Evolutionary conservation across 2,797 vertebrate genomes (phyloP).

Genomic region (Triplophysa bombifrons): DNA sequence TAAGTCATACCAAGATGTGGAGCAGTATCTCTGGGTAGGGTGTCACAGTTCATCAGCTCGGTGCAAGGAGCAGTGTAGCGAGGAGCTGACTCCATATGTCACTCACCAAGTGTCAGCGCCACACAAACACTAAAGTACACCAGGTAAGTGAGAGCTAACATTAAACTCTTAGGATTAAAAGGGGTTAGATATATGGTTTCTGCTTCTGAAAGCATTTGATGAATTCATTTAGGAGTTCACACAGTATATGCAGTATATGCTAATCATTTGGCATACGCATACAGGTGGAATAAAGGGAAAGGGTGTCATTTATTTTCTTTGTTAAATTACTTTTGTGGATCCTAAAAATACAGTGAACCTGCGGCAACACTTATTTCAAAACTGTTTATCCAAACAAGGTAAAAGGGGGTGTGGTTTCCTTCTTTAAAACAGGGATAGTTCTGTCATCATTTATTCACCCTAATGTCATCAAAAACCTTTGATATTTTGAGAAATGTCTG

Average conservation of each 20-base stretch:
- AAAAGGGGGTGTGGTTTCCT: too few species aligned
- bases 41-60: constrained; percentile 37
- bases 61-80: constrained; percentile 4
- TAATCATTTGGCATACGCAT: background rate
- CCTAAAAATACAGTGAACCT: too few species aligned
- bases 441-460: too few species aligned
- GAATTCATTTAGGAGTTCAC: background rate
- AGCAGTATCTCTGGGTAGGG: constrained; percentile 14
- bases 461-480: too few species aligned
- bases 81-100: constrained; percentile 44
- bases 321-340: too few species aligned
- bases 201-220: background rate
- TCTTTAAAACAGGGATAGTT: too few species aligned
- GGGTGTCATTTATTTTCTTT: background rate
- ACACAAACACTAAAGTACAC: constrained; percentile 5
- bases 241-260: background rate
- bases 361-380: background rate
- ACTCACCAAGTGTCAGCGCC: constrained; percentile 46
- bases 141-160: constrained; percentile 12
- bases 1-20: constrained; percentile 21
- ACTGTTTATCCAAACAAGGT: too few species aligned
- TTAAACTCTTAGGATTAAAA: background rate
- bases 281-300: background rate
- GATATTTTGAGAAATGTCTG: too few species aligned
- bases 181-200: constrained; percentile 17